Conservation (phyloP, 2,113 vertebrate species). For the Pholis gunnellus region DNA sequence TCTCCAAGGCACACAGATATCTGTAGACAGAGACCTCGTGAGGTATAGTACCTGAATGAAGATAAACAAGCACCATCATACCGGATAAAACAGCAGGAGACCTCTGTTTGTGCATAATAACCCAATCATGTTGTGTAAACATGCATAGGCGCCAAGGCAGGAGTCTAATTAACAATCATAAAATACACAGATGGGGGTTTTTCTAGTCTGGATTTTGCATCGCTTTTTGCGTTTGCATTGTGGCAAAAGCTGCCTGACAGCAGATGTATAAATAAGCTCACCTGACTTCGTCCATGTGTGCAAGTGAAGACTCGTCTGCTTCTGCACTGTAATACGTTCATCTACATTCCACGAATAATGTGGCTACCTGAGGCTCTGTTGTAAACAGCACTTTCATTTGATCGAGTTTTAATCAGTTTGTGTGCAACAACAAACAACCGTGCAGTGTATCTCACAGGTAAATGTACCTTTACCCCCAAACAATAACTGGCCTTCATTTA, state of each 20-base stretch:
- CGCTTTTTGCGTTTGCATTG: neutral
- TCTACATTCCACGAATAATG: slow-evolving; percentile 56
- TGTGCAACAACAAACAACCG: neutral
- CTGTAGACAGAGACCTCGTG: neutral
- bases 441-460: neutral
- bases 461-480: slow-evolving; percentile 37
- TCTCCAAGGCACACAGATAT: neutral
- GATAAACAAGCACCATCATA: slow-evolving; percentile 30
- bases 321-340: slow-evolving; percentile 22
- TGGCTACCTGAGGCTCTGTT: neutral
- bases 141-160: slow-evolving; percentile 42
- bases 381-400: slow-evolving; percentile 11
- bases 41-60: slow-evolving; percentile 28
- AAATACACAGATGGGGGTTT: slow-evolving; percentile 29
- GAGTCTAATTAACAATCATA: slow-evolving; percentile 58
- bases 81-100: slow-evolving; percentile 43
- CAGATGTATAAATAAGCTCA: too few relatives aligned
- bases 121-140: slow-evolving; percentile 55
- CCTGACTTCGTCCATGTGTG: neutral
- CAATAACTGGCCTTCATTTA: slow-evolving; percentile 15
- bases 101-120: slow-evolving; percentile 65
- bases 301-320: neutral
- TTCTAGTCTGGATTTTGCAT: slow-evolving; percentile 3
- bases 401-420: slow-evolving; percentile 1
- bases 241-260: neutral